phyloP scores from a whole-genome alignment of 2,113 vertebrate genomes.

The Bucco capensis region DNA sequence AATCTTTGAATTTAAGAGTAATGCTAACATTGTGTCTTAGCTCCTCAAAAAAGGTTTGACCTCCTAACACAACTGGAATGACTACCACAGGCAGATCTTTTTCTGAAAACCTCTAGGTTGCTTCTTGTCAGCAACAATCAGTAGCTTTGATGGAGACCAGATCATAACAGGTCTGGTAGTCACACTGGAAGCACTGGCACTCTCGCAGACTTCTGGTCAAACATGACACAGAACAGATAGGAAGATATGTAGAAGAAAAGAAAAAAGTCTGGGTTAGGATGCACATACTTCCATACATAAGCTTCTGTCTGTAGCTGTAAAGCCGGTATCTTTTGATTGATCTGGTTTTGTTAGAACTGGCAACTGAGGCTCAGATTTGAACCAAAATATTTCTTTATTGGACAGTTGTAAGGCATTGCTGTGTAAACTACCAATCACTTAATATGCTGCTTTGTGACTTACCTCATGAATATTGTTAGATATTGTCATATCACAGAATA shows the following conservation, averaged over 20 bases:
- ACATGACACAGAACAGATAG: neutral
- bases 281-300: neutral
- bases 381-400: neutral
- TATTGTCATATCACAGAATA: neutral
- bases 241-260: neutral
- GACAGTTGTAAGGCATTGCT: neutral
- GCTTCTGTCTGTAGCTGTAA: neutral
- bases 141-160: neutral
- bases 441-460: neutral
- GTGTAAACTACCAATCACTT: neutral
- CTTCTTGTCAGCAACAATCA: constrained; percentile 4
- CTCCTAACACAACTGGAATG: constrained; percentile 30
- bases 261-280: neutral
- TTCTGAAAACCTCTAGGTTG: constrained; percentile 48
- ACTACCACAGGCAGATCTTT: constrained; percentile 23
- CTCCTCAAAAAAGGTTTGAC: constrained; percentile 36
- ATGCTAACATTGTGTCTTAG: constrained; percentile 41
- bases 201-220: neutral
- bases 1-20: constrained; percentile 51
- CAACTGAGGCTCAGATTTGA: neutral
- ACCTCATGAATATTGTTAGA: neutral
- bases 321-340: neutral
- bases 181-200: neutral
- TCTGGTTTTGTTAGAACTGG: neutral
- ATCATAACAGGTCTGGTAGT: neutral